A percentile compares a stretch with the other conserved stretches of the same genome.
Evolutionary conservation across 2,888 invertebrate genomes (phyloP).

Genomic region (Sphaeridia pumilis): DNA sequence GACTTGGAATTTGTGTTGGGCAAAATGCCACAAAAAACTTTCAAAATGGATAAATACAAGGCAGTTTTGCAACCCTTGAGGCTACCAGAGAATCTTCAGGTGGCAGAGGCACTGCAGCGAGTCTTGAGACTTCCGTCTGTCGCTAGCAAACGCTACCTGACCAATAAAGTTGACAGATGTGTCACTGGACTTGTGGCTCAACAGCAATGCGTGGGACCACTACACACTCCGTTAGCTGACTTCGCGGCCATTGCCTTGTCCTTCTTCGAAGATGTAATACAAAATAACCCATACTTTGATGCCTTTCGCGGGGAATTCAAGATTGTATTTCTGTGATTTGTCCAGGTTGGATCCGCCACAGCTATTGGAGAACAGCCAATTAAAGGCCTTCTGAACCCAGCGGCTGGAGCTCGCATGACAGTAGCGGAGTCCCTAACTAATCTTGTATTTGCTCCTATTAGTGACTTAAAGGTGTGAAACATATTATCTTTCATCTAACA

Average conservation of each 20-base stretch:
- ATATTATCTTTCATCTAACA: not conserved
- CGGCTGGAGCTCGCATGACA: slow-evolving; percentile 82
- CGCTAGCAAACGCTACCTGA: slow-evolving; percentile 86
- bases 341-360: slow-evolving; percentile 70
- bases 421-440: slow-evolving; percentile 91
- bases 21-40: slow-evolving; percentile 69
- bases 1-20: slow-evolving; percentile 80
- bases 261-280: slow-evolving; percentile 48
- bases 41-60: slow-evolving; percentile 48
- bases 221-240: slow-evolving; percentile 92
- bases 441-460: slow-evolving; percentile 60
- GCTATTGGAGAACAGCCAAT: slow-evolving; percentile 96
- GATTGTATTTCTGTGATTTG: not conserved
- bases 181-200: slow-evolving; percentile 91
- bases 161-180: slow-evolving; percentile 90
- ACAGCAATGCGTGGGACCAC: slow-evolving; percentile 95
- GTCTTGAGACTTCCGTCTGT: slow-evolving; percentile 83
- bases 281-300: not conserved
- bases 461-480: slow-evolving; percentile 43
- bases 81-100: slow-evolving; percentile 49
- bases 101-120: slow-evolving; percentile 57
- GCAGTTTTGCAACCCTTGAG: slow-evolving; percentile 45
- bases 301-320: not conserved
- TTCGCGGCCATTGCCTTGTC: slow-evolving; percentile 82
- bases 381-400: slow-evolving; percentile 72